A percentile compares a stretch with the other conserved stretches of the same genome.
Conservation (phyloP, 2,797 vertebrate genomes). For the Acomys russatus region DNA sequence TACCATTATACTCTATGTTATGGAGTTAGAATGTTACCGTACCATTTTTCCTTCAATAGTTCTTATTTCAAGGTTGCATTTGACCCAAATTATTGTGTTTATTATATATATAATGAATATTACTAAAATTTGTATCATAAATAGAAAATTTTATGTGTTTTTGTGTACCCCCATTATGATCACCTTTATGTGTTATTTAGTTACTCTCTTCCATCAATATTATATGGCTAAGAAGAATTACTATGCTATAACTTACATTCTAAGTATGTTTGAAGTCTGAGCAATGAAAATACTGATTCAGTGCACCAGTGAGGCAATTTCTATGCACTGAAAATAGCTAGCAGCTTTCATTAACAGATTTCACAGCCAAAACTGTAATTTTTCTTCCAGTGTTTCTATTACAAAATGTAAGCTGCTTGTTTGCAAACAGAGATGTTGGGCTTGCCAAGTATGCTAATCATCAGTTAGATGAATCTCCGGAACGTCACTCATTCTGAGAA, state of each 20-base stretch:
- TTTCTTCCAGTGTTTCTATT: constrained; percentile 73
- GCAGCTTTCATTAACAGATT: constrained; percentile 82
- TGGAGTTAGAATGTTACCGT: background rate
- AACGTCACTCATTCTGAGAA: constrained; percentile 54
- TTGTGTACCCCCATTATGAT: background rate
- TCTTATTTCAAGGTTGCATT: background rate
- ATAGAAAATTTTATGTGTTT: background rate
- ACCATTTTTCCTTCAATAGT: background rate
- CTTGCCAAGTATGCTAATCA: constrained; percentile 81
- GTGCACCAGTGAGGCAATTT: constrained; percentile 66
- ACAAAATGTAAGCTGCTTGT: constrained; percentile 82
- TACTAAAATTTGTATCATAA: background rate
- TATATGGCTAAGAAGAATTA: constrained; percentile 52
- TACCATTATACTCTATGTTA: background rate
- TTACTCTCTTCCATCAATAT: constrained; percentile 27
- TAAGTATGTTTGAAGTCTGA: constrained; percentile 38
- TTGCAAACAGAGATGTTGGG: constrained; percentile 77
- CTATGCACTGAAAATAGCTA: constrained; percentile 76
- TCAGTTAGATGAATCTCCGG: constrained; percentile 71
- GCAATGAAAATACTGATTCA: constrained; percentile 72
- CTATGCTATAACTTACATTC: constrained; percentile 57
- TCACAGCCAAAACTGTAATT: constrained; percentile 80
- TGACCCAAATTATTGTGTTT: background rate
- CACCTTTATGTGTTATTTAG: background rate
- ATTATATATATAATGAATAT: background rate